Conservation (phyloP, 2,113 vertebrate species). For the Saguinus midas region DNA sequence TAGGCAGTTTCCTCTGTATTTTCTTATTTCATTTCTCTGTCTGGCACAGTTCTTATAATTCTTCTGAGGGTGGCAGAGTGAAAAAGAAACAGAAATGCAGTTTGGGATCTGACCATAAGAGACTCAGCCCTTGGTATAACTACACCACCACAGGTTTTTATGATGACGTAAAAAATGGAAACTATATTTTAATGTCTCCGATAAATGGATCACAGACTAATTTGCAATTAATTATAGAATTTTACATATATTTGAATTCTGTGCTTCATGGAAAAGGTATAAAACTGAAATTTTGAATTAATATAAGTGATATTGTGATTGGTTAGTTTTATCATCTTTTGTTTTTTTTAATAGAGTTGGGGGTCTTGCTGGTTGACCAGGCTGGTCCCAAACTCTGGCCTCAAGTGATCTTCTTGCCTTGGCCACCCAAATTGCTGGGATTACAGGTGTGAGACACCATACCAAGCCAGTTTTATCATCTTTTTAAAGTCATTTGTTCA, state of each 20-base stretch:
- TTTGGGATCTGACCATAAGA: not conserved
- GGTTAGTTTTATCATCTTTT: too few relatives aligned
- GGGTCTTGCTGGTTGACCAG: too few relatives aligned
- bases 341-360: too few relatives aligned
- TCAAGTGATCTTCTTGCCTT: too few relatives aligned
- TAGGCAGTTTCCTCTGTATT: not conserved
- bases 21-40: slow-evolving; percentile 18
- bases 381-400: too few relatives aligned
- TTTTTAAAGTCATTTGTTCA: not conserved
- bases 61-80: not conserved
- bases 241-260: not conserved
- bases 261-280: not conserved
- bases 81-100: not conserved
- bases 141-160: not conserved
- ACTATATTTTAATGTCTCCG: not conserved
- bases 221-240: not conserved
- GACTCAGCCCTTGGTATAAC: not conserved
- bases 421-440: too few relatives aligned
- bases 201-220: not conserved
- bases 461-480: not conserved
- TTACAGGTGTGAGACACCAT: too few relatives aligned
- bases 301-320: not conserved
- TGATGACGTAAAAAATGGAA: not conserved
- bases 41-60: not conserved
- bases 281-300: slow-evolving; percentile 13